Conservation (phyloP, 2,888 invertebrate genomes). For the Zonitis immaculata region DNA sequence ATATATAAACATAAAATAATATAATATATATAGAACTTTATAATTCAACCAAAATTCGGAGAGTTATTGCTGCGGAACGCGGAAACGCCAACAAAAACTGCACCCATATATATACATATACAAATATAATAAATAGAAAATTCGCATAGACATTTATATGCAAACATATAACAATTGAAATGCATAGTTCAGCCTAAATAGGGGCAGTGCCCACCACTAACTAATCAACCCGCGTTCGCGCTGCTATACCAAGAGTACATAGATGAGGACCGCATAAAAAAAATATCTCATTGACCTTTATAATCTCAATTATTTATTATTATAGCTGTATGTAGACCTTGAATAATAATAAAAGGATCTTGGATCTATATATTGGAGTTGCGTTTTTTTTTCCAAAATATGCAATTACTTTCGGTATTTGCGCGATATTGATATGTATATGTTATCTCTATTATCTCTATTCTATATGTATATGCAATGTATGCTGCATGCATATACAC, state of each 20-base stretch:
- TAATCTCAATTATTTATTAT: no score
- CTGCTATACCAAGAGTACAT: no score
- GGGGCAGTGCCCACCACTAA: not conserved
- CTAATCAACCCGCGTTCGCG: not conserved
- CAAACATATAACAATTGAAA: conserved; percentile 2
- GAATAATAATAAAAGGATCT: no score
- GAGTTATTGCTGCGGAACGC: conserved; percentile 1
- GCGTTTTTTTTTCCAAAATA: no score
- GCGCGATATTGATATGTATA: no score
- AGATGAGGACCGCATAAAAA: no score
- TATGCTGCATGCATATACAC: not conserved
- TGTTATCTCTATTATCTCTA: not conserved
- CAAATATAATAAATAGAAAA: not conserved
- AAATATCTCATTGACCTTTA: no score
- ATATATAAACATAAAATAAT: no score
- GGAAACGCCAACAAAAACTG: conserved; percentile 17
- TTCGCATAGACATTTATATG: conserved; percentile 8
- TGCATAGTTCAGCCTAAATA: not conserved
- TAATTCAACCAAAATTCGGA: conserved; percentile 5
- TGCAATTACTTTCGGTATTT: no score
- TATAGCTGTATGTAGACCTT: no score
- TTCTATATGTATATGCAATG: no score
- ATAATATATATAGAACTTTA: conserved; percentile 13
- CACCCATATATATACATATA: conserved; percentile 5
- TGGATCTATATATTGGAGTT: no score